A percentile compares a stretch with the other conserved stretches of the same genome.
phyloP scores from a whole-genome alignment of 1,140 invertebrate species.

The Sycobia sp. region DNA sequence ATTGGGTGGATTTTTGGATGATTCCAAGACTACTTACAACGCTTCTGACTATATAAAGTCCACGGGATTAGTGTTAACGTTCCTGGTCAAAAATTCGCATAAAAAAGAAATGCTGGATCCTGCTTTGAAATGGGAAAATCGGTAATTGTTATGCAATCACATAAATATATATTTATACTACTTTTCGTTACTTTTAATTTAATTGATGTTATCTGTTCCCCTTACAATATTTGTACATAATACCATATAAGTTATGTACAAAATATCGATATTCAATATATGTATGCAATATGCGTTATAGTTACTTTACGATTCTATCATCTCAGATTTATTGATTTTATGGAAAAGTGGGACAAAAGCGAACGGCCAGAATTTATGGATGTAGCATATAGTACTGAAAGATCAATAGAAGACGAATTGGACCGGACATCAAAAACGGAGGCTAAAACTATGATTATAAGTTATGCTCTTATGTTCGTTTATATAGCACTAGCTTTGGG shows the following conservation, averaged over 20 bases:
- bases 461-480: conserved; percentile 96
- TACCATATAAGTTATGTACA: no score
- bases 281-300: no score
- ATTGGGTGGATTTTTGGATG: conserved; percentile 82
- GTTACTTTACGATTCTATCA: no score
- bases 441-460: conserved; percentile 89
- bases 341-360: conserved; percentile 79
- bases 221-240: no score
- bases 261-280: no score
- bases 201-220: neutral
- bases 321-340: conserved; percentile 81
- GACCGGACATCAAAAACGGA: conserved; percentile 89
- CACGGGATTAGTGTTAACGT: conserved; percentile 84
- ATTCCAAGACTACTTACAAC: conserved; percentile 55
- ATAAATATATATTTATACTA: neutral
- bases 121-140: conserved; percentile 89
- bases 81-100: conserved; percentile 87
- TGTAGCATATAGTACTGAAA: conserved; percentile 87
- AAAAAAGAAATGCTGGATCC: conserved; percentile 72
- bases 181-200: neutral
- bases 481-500: conserved; percentile 95
- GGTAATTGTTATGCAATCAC: conserved; percentile 53
- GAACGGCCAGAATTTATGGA: conserved; percentile 79
- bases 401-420: conserved; percentile 95
- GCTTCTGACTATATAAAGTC: conserved; percentile 77